Percentiles rank a stretch among this genome's conserved stretches.
Evolutionary conservation across 1,140 invertebrate species (phyloP).

Genomic region (Drosophila rufa): DNA sequence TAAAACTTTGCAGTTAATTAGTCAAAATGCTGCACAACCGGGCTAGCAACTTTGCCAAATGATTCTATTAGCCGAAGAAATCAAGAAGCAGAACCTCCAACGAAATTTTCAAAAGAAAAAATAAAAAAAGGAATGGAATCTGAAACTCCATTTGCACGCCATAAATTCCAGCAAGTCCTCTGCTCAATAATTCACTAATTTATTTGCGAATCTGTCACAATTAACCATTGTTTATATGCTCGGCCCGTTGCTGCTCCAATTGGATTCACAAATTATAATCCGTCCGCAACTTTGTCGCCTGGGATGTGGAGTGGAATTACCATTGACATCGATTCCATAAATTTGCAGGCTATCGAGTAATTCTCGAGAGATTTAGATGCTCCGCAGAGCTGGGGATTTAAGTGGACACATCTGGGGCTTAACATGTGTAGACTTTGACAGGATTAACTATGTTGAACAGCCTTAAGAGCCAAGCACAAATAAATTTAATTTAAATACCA

Average conservation of each 20-base stretch:
- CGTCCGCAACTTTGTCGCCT: conserved; percentile 36
- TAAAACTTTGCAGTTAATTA: conserved; percentile 82
- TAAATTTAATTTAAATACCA: background rate
- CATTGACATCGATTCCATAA: conserved; percentile 9
- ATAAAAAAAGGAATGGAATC: conserved; percentile 19
- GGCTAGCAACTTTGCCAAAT: conserved; percentile 67
- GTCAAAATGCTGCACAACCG: conserved; percentile 78
- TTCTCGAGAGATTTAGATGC: conserved; percentile 15
- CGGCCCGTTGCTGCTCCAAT: conserved; percentile 35
- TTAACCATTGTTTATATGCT: conserved; percentile 51
- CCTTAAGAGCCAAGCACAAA: too few relatives aligned
- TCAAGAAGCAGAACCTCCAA: conserved; percentile 29
- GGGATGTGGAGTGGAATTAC: conserved; percentile 13
- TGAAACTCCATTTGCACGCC: conserved; percentile 41
- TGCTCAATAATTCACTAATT: conserved; percentile 30
- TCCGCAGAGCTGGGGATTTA: background rate
- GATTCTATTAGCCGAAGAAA: conserved; percentile 59
- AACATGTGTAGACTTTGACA: background rate
- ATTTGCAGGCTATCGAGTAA: conserved; percentile 14
- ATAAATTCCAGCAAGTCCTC: conserved; percentile 35
- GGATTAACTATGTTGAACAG: too few relatives aligned
- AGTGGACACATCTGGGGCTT: conserved; percentile 9
- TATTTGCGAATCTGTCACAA: conserved; percentile 34
- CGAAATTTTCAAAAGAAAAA: conserved; percentile 14
- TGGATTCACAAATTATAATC: conserved; percentile 31